Conservation (phyloP, 2,888 invertebrate species). For the Campoletis raptor region DNA sequence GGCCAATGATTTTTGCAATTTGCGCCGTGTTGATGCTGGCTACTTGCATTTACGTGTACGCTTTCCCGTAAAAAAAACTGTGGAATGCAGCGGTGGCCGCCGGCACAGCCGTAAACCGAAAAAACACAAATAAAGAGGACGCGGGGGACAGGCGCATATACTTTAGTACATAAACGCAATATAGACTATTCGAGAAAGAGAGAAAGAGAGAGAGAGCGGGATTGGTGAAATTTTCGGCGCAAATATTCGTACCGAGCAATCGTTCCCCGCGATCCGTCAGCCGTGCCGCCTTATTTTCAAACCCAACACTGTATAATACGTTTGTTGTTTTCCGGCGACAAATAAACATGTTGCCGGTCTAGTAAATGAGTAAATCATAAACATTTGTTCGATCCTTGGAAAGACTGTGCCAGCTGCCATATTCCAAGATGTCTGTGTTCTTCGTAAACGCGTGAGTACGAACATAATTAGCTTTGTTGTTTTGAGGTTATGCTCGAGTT, state of each 20-base stretch:
- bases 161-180: not conserved
- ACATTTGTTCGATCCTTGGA: conserved; percentile 10
- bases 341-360: conserved; percentile 32
- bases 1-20: not conserved
- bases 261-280: conserved; percentile 62
- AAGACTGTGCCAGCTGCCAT: conserved; percentile 1
- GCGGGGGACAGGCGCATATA: not conserved
- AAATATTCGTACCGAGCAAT: conserved; percentile 70
- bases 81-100: not conserved
- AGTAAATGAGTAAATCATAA: conserved; percentile 29
- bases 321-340: not conserved
- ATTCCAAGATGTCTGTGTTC: conserved; percentile 89
- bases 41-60: not conserved
- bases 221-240: conserved; percentile 72
- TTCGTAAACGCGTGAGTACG: conserved; percentile 90
- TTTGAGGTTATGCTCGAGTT: conserved; percentile 78
- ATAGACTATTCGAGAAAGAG: not conserved
- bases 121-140: not conserved
- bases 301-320: conserved; percentile 22
- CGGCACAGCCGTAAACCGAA: not conserved
- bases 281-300: conserved; percentile 68
- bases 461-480: conserved; percentile 71
- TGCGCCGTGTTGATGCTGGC: not conserved
- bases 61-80: not conserved
- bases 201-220: conserved; percentile 55